Base-by-base conservation (phyloP, 2,113 vertebrate genomes). In the Xenopus borealis region DNA sequence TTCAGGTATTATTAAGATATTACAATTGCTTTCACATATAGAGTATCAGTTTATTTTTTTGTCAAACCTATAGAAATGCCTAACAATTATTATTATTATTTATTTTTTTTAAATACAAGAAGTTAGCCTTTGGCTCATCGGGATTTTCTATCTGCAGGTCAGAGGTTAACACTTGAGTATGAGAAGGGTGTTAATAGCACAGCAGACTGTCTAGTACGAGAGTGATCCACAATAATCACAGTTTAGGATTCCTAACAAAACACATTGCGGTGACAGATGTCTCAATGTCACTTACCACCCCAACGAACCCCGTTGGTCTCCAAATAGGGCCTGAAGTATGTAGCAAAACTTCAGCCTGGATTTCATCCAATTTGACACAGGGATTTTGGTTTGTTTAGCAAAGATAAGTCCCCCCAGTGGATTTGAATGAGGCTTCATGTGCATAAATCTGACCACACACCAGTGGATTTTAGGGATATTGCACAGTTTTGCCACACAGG, bases 221-320 rank as follows among this genome's bases (percentile, higher is more conserved):
- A 59, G 72, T 52, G 50, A 33, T 19, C 11, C n/a, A 66, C 53
- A 66, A 66, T 74, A 58, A 63, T 59, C 63, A 66, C 63, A 66
- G 72, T 74, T 74, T 74, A 66, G 59, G 63, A 59, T 74, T 74
- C 62, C 62, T 73, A 73, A 73, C 62, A 73, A 73, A 73, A 74
- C 58, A 63, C 63, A 59, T n/a, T 7, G 17, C 18, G 50, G 71
- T 66, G 72, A 74, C 72, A 67, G 50, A 46, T 3, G 40, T 46
- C 63, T 66, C 16, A 18, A 20, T 59, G 62, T 74, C 63, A 66
- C 62, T 72, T 46, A 55, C 17, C 65, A 27, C 62, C 50, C 71
- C 30, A 55, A 62, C 4, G 47, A 50, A 2, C 33, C 14, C 53
- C 53, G 16, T n/a, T 55, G 53, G 14, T 55, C 53, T n/a, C 16